A percentile compares a stretch with the other conserved stretches of the same genome.
These are phyloP conservation scores for Hassar affinis DNA, from an alignment of 2,113 vertebrate genomes.

Conservation along the genomic window DNA sequence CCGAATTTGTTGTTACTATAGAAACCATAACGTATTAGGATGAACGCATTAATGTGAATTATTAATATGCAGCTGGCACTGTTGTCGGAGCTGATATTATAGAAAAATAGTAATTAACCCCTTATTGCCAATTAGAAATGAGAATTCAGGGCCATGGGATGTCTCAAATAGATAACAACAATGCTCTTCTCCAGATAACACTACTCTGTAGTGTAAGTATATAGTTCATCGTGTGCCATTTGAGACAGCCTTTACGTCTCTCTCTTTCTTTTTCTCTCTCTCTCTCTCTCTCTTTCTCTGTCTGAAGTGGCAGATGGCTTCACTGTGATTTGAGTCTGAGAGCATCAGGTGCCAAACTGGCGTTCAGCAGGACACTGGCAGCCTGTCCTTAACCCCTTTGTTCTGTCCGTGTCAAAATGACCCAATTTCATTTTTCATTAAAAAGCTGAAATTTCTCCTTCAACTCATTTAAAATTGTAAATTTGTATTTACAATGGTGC, in stretches of 20 bases:
- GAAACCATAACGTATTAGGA: conserved; percentile 2
- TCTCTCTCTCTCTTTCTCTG: background rate
- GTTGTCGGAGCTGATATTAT: background rate
- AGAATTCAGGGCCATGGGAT: background rate
- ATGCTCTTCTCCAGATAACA: background rate
- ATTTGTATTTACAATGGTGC: background rate
- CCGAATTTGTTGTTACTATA: background rate
- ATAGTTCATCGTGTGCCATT: background rate
- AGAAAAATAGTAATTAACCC: background rate
- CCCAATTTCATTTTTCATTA: background rate
- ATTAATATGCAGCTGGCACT: background rate
- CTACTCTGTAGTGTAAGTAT: background rate
- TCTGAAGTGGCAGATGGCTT: conserved; percentile 41
- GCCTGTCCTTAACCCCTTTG: background rate
- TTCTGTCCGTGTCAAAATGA: background rate
- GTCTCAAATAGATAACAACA: background rate
- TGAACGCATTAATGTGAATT: background rate
- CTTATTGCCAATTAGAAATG: background rate
- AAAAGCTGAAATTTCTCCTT: background rate
- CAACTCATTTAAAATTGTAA: background rate
- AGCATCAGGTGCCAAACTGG: conserved; percentile 32
- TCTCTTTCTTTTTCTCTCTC: background rate
- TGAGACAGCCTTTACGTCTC: too few species aligned
- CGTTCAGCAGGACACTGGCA: conserved; percentile 31
- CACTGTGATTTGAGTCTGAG: conserved; percentile 35